Base-by-base conservation (phyloP, 2,113 vertebrate genomes). In the Cynocephalus volans region DNA sequence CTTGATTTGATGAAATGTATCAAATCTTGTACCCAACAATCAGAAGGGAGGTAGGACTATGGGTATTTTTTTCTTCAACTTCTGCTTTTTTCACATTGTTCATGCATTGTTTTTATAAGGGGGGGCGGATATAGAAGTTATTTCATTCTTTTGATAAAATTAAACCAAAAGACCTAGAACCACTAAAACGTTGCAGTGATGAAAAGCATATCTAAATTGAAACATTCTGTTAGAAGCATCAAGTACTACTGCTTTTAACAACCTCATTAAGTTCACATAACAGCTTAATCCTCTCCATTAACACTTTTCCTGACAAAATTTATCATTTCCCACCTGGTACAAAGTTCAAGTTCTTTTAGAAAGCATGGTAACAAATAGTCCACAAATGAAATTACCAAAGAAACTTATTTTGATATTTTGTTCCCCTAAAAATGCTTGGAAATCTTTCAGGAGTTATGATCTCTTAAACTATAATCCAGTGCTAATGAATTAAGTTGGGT, bases 301-400 rank as follows among this genome's bases (percentile, higher is more conserved):
- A 75, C 62, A 95, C 26, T 89, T 81, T 75, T 92, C 60, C 73
- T 52, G 75, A 52, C 26, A 70, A 21, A 83, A 73, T 62, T 86
- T n/a, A 70, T 56, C 15, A 81, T 93, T 90, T 95, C 72, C 67
- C 75, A 69, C 9, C 6, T 69, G 13, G 31, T 84, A 82, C 26
- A 64, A 93, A 95, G 24, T 83, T 93, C 26, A 90, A 91, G 31
- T 60, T 67, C 13, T 60, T 93, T 92, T 41, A 79, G 93, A 91
- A 85, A 36, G 56, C 10, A 87, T 14, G 4, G 8, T 52, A 33
- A 89, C 24, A 95, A 85, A 52, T 0, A 70, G 13, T 54, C 33
- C 62, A 90, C 58, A 89, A 95, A 67, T 19, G 0, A 96, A 95
- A 82, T 67, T 77, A 93, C 33, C 6, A 87, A 70, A 87, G 28